Percentiles rank a stretch among this genome's conserved stretches.
phyloP scores from a whole-genome alignment of 1,140 invertebrate species.

The Lutraria rhynchaena region DNA sequence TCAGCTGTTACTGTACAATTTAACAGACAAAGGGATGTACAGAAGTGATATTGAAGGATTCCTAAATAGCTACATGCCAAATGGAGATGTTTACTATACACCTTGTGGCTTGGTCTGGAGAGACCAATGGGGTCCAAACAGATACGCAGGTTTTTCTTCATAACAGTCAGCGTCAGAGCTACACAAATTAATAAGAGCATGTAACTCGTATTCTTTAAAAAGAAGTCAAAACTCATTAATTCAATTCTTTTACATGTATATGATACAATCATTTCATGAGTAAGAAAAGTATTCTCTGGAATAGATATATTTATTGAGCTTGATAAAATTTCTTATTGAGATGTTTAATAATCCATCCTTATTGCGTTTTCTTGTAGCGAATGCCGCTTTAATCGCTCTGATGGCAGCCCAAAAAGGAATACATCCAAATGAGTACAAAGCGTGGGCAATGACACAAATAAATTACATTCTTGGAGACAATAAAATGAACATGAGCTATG shows the following conservation, averaged over 20 bases:
- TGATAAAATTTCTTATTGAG: no score
- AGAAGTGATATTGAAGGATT: slow-evolving; percentile 57
- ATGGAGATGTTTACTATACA: slow-evolving; percentile 65
- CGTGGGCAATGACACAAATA: slow-evolving; percentile 86
- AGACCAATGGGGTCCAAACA: slow-evolving; percentile 66
- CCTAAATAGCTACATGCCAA: slow-evolving; percentile 66
- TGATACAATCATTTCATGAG: neutral
- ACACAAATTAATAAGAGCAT: no score
- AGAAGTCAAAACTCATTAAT: neutral
- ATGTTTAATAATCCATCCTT: no score
- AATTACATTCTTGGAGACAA: slow-evolving; percentile 86
- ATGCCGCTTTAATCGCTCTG: slow-evolving; percentile 72
- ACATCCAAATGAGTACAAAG: slow-evolving; percentile 74
- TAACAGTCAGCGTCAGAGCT: no score
- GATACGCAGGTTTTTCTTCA: slow-evolving; percentile 70
- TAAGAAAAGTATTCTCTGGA: no score
- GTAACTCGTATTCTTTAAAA: no score
- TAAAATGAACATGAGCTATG: slow-evolving; percentile 85
- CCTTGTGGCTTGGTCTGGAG: slow-evolving; percentile 72
- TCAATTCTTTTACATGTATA: neutral
- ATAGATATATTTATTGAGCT: neutral
- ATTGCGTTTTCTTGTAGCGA: slow-evolving; percentile 61
- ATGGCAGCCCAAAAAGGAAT: slow-evolving; percentile 72
- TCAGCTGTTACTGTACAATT: slow-evolving; percentile 69
- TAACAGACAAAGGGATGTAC: slow-evolving; percentile 58